phyloP scores from a whole-genome alignment of 2,888 invertebrate species.

The Masnerella sp. region DNA sequence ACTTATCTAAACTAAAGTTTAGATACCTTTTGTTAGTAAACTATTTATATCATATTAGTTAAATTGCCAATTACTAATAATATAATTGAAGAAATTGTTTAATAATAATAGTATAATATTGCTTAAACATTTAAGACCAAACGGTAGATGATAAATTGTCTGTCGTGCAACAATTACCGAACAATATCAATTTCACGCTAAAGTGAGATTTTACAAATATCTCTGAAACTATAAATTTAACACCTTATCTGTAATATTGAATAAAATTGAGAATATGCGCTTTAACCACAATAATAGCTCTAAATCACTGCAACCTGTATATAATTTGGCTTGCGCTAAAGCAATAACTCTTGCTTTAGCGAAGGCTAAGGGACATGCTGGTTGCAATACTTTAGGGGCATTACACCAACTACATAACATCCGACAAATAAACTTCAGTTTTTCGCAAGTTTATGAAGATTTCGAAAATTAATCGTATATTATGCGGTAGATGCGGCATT shows the following conservation, averaged over 20 bases:
- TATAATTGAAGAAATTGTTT: too few species aligned
- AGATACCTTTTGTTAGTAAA: too few species aligned
- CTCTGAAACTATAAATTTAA: slow-evolving; percentile 35
- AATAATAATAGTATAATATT: too few species aligned
- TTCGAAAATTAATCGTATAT: slow-evolving; percentile 3
- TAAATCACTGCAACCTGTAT: slow-evolving; percentile 49
- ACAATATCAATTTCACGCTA: slow-evolving; percentile 24
- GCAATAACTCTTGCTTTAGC: slow-evolving; percentile 52
- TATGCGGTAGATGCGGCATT: too few species aligned
- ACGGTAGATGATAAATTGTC: too few species aligned
- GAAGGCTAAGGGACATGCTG: slow-evolving; percentile 43
- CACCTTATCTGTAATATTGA: slow-evolving; percentile 36
- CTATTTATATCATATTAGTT: too few species aligned
- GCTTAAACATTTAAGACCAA: too few species aligned
- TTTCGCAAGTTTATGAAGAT: slow-evolving; percentile 7
- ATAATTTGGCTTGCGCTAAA: slow-evolving; percentile 37
- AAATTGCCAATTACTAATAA: too few species aligned
- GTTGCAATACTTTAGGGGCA: slow-evolving; percentile 46
- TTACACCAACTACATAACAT: slow-evolving; percentile 27
- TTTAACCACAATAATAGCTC: slow-evolving; percentile 49
- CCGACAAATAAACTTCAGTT: slow-evolving; percentile 37
- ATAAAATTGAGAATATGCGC: slow-evolving; percentile 49
- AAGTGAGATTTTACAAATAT: slow-evolving; percentile 25
- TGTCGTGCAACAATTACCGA: slow-evolving; percentile 20
- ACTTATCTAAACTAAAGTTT: too few species aligned